phyloP scores from a whole-genome alignment of 1,140 invertebrate species.

The Leptinotarsa texana region DNA sequence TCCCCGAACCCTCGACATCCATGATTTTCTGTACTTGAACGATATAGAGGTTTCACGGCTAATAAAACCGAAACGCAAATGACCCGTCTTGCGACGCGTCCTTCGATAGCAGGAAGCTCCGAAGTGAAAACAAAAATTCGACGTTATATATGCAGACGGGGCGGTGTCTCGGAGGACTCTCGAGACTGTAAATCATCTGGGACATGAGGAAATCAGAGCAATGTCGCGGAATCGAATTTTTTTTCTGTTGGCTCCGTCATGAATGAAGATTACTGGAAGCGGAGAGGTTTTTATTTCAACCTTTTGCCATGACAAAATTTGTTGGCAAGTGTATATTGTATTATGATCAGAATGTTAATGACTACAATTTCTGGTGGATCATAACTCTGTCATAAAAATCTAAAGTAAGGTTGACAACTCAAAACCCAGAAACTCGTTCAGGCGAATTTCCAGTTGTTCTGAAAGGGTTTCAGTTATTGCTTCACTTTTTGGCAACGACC shows the following conservation, averaged over 20 bases:
- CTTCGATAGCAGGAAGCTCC: not conserved
- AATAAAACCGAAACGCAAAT: slow-evolving; percentile 20
- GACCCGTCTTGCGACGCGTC: slow-evolving; percentile 11
- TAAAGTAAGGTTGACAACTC: no score
- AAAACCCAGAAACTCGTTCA: no score
- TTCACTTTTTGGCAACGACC: no score
- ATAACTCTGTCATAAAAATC: no score
- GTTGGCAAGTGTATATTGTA: no score
- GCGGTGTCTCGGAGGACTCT: not conserved
- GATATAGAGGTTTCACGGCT: slow-evolving; percentile 16
- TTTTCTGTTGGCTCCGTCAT: not conserved
- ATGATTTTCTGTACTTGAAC: not conserved
- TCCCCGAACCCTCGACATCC: not conserved
- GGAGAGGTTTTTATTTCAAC: no score
- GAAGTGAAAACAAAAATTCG: slow-evolving; percentile 20
- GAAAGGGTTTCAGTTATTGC: no score
- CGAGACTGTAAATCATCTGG: slow-evolving; percentile 18
- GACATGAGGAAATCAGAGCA: slow-evolving; percentile 16
- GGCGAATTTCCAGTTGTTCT: no score
- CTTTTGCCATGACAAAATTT: no score
- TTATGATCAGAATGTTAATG: no score
- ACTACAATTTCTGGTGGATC: no score
- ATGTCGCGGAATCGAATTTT: slow-evolving; percentile 19
- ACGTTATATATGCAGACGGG: not conserved
- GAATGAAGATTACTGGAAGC: not conserved